Base-by-base conservation (phyloP, 2,888 invertebrate species). In the Pyrrhosoma nymphula region DNA sequence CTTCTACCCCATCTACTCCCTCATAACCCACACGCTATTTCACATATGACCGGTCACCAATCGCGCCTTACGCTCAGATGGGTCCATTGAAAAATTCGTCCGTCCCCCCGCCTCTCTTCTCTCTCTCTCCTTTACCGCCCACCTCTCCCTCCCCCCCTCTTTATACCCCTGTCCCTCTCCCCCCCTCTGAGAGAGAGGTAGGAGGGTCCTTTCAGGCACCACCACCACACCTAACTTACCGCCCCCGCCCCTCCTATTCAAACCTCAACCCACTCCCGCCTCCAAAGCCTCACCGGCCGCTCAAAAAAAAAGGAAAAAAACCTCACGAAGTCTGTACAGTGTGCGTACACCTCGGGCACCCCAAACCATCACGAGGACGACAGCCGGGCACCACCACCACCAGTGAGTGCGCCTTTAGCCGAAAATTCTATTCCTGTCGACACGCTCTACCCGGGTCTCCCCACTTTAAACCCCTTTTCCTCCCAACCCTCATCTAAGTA, bases 41-140 rank as follows among this genome's bases (percentile, higher is more conserved):
- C 97, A 97, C 98, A 97, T 97, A 97, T 97, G 97, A 98, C 97
- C 97, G 97, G 97, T 97, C 97, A 97, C 97, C 97, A 98, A 98
- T 98, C 97, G 97, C 97, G 97, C 97, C 97, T 97, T 97, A 98
- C 97, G 98, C 97, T 97, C 97, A 97, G 97, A 97, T 98, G 98
- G 97, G 97, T 97, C 97, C 97, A 97, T 98, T 98, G 96, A 96
- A 96, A 96, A 96, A 96, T 96, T 95, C 95, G 95, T 95, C 95
- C 95, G 63, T 95, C 90, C 89, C 95, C 95, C 95, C 95, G 47
- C 47, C 47, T 47, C 47, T 8, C 8, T 47, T 47, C 47, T 47
- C 47, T 47, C 47, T 47, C 82, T 90, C 26, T 60, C 89, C 82
- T 93, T 90, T 63, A 95, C 55, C 30, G 56, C 91, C 56, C 55